Evolutionary conservation across 2,797 vertebrate genomes (phyloP), one percentile per base, ranked within the genome.

Genomic region (Eidolon dupreanum): DNA sequence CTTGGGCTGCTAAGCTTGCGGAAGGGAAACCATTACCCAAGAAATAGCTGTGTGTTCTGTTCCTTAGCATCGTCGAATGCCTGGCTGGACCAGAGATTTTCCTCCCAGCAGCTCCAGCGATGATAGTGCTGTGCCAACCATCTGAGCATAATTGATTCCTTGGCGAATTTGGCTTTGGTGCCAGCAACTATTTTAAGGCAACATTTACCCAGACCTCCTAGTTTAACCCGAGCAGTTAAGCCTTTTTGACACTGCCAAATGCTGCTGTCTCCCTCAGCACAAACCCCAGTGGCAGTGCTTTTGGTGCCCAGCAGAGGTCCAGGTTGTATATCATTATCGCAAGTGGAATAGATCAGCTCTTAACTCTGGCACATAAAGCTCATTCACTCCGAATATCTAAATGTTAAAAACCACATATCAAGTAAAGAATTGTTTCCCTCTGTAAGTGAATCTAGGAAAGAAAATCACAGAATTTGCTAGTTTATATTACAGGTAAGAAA

Each of bases 161-260:
- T 59, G 33, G n/a, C 31, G 96, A 75, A 55, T 33, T 55, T 41
- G 92, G 94, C 65, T 63, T 97, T 90, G 71, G 43, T 26, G 49
- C 73, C 68, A 59, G 36, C 3, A 10, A 90, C 89, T 46, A 19
- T 90, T 28, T 6, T 70, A 28, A 89, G 82, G 75, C 68, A 94
- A 83, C 0, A 16, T 3, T 6, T 71, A 95, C 2, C n/a, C 65
- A n/a, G 41, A 57, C n/a, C 71, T 92, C 90, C 90, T 51, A 43
- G 78, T 41, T 83, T 94, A 93, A 96, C n/a, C 4, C 28, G n/a
- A 93, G 61, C 55, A 43, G 66, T 92, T 65, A 93, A 97, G 16
- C n/a, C 86, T 74, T 10, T 95, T 41, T 16, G 90, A 36, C 70
- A 78, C 78, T 63, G 38, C 41, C 71, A 33, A 87, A 96, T 96